Base-by-base conservation (phyloP, 2,888 invertebrate species). In the Belgica antarctica region DNA sequence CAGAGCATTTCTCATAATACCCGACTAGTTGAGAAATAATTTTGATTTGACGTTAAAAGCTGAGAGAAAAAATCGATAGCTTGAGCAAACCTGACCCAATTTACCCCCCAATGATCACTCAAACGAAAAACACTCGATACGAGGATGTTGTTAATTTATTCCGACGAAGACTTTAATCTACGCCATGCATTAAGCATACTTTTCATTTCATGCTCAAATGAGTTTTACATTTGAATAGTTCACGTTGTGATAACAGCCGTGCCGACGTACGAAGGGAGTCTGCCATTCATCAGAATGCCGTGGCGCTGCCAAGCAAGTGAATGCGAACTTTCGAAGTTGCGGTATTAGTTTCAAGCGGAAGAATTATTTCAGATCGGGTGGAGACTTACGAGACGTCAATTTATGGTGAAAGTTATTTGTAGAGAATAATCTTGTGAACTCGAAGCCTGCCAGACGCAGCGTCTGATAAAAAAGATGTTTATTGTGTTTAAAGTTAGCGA, bases 191-290 rank as follows among this genome's bases (percentile, higher is more conserved):
- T 59, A 52, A 5, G 12, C 27, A 59, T 19, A 27, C n/a, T 52
- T 52, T 68, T 57, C 68, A 68, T 57, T 52, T 68, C 34, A 68
- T 68, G 68, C 68, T 68, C 8, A 57, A 68, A 68, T 52, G 68
- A 57, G 22, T 68, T 68, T 68, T 68, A 28, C 68, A 68, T 57
- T 47, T 34, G 57, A 68, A 25, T 68, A 46, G 68, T 52, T 68
- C 31, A 28, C 24, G 31, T 31, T 41, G 36, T 24, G 36, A 63
- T 36, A 36, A 36, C 17, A 52, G 22, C 22, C n/a, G n/a, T 52
- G 22, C 52, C 41, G 41, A 41, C 4, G 52, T 12, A 22, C 2
- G 22, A 19, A 10, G 22, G 52, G 52, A 52, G 12, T 52, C 22
- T 10, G 3, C 15, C 41, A 41, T 41, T 41, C 41, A 41, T 41